Evolutionary conservation across 2,797 vertebrate species (phyloP).

Genomic region (Clarias pachynema): DNA sequence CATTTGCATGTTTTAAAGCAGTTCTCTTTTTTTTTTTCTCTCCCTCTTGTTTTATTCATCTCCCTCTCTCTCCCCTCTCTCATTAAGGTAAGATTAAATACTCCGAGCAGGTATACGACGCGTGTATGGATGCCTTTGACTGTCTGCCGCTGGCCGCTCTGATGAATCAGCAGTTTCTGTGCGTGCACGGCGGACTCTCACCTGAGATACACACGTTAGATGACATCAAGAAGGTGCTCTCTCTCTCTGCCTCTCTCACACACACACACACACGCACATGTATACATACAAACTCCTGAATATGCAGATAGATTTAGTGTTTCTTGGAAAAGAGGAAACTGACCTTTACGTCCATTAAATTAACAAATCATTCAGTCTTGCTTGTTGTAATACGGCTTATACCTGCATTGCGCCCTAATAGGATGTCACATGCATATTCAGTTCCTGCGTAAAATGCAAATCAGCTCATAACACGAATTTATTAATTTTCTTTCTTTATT

Average conservation of each 20-base stretch:
- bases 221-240: conserved; percentile 80
- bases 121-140: conserved; percentile 85
- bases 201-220: conserved; percentile 84
- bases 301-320: neutral
- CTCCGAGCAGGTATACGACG: conserved; percentile 84
- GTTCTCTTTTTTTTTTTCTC: neutral
- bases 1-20: conserved; percentile 28
- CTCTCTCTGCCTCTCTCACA: neutral
- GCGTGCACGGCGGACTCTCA: conserved; percentile 82
- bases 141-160: conserved; percentile 82
- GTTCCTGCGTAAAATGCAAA: neutral
- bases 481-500: neutral
- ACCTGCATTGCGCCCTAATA: neutral
- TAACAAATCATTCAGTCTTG: conserved; percentile 9
- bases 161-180: conserved; percentile 86
- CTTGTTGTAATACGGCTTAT: neutral
- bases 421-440: neutral
- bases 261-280: neutral
- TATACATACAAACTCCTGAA: neutral
- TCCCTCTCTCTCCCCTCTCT: conserved; percentile 38
- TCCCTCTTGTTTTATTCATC: neutral
- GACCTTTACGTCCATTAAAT: conserved; percentile 18
- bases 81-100: conserved; percentile 84
- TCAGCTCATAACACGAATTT: neutral
- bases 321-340: neutral